Percentiles rank a stretch among this genome's conserved stretches.
Evolutionary conservation across 2,888 invertebrate species (phyloP).

Genomic region (Netelia virgata): DNA sequence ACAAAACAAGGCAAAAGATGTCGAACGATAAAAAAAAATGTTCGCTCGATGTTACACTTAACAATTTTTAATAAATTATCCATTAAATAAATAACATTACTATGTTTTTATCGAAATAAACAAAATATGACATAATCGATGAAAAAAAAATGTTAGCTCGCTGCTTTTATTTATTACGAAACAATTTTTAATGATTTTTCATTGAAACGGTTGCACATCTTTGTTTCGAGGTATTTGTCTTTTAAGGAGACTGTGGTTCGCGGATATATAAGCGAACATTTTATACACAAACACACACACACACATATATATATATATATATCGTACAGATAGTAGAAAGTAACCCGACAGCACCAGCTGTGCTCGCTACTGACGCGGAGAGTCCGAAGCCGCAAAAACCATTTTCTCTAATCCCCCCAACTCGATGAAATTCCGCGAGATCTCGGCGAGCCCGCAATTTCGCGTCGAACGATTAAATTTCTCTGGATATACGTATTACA

Average conservation of each 20-base stretch:
- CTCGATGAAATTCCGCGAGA: conserved; percentile 54
- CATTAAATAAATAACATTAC: no score
- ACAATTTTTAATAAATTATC: no score
- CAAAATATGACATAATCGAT: no score
- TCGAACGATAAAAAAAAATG: no score
- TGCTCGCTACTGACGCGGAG: conserved; percentile 36
- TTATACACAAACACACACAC: background rate
- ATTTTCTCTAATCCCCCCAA: conserved; percentile 74
- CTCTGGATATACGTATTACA: conserved; percentile 67
- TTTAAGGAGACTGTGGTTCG: conserved; percentile 38
- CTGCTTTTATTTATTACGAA: background rate
- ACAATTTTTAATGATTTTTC: background rate
- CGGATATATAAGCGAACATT: conserved; percentile 11
- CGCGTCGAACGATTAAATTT: conserved; percentile 78
- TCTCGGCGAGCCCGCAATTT: conserved; percentile 65
- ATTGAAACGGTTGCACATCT: background rate
- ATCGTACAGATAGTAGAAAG: conserved; percentile 69
- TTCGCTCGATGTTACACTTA: no score
- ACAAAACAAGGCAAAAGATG: no score
- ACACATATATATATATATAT: conserved; percentile 30
- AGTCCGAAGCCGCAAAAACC: conserved; percentile 56
- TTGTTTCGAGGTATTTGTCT: conserved; percentile 27
- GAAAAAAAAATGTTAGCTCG: no score
- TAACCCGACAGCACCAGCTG: conserved; percentile 65
- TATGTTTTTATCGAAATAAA: no score